Percentiles rank a stretch among this genome's conserved stretches.
Evolutionary conservation across 2,797 vertebrate species (phyloP).

Genomic region (Lagodon rhomboides): DNA sequence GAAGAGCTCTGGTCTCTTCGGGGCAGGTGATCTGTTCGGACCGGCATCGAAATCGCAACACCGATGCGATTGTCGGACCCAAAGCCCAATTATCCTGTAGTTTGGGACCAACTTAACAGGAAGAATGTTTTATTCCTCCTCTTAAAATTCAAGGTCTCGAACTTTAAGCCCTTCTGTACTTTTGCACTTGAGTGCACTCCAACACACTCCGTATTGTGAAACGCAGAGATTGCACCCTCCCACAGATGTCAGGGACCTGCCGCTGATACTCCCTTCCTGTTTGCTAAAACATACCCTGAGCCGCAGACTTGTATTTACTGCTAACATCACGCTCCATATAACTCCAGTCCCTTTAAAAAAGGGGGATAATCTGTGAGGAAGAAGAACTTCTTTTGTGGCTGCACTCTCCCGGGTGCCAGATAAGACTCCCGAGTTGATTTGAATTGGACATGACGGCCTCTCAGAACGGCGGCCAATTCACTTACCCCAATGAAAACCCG

Average conservation of each 20-base stretch:
- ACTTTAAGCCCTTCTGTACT: too few species aligned
- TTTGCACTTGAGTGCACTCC: background rate
- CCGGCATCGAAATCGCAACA: too few species aligned
- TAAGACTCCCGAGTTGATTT: conserved; percentile 67
- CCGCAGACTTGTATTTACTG: conserved; percentile 19
- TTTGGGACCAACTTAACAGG: background rate
- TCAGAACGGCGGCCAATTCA: conserved; percentile 70
- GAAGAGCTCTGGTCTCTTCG: too few species aligned
- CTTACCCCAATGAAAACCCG: conserved; percentile 64
- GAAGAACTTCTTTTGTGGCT: conserved; percentile 56
- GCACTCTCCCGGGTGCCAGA: conserved; percentile 62
- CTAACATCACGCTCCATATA: conserved; percentile 52
- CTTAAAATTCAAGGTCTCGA: background rate
- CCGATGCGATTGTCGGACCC: too few species aligned
- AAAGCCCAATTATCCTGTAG: too few species aligned
- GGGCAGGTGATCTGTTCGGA: too few species aligned
- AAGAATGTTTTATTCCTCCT: background rate
- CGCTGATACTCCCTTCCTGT: conserved; percentile 13
- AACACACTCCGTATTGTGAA: background rate
- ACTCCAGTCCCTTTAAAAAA: conserved; percentile 44
- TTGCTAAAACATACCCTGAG: conserved; percentile 12
- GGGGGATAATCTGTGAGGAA: conserved; percentile 44
- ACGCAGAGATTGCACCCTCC: conserved; percentile 24
- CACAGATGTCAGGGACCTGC: conserved; percentile 8
- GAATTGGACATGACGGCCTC: conserved; percentile 71